phyloP scores from a whole-genome alignment of 2,113 vertebrate genomes.

The Nematolebias whitei region DNA sequence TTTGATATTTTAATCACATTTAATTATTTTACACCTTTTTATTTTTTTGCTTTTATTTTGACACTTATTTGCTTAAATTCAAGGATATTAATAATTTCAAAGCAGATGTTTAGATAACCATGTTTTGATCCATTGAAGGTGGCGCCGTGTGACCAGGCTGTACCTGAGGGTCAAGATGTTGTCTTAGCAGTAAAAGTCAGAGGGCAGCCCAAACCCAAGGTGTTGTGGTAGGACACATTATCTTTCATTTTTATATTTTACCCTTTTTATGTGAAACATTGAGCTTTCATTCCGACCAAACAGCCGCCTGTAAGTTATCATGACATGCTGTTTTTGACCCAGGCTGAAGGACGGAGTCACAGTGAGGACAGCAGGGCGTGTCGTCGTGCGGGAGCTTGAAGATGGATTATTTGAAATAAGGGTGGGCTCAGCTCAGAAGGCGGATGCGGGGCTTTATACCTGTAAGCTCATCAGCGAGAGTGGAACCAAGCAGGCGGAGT shows the following conservation, averaged over 20 bases:
- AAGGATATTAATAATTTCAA: too few relatives aligned
- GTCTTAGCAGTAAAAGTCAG: slow-evolving; percentile 81
- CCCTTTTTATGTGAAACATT: not conserved
- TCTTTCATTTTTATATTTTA: not conserved
- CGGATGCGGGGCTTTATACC: slow-evolving; percentile 85
- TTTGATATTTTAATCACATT: too few relatives aligned
- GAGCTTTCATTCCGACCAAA: slow-evolving; percentile 21
- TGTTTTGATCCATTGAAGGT: slow-evolving; percentile 70
- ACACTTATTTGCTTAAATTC: not conserved
- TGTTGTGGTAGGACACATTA: slow-evolving; percentile 86
- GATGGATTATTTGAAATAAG: slow-evolving; percentile 79
- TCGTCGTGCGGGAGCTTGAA: slow-evolving; percentile 73
- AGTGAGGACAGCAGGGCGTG: slow-evolving; percentile 82
- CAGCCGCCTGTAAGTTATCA: not conserved
- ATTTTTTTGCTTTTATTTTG: not conserved
- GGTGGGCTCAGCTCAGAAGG: slow-evolving; percentile 81
- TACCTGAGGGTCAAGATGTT: slow-evolving; percentile 88
- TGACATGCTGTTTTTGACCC: slow-evolving; percentile 38
- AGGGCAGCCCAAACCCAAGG: slow-evolving; percentile 88
- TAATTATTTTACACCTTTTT: too few relatives aligned
- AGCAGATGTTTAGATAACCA: not conserved
- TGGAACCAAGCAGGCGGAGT: slow-evolving; percentile 86
- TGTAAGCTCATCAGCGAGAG: slow-evolving; percentile 89
- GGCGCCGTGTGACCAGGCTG: slow-evolving; percentile 82
- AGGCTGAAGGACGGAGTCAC: slow-evolving; percentile 89